These are phyloP conservation scores for Gambusia yucatana DNA, from an alignment of 2,797 vertebrate species.

Conservation along the genomic window DNA sequence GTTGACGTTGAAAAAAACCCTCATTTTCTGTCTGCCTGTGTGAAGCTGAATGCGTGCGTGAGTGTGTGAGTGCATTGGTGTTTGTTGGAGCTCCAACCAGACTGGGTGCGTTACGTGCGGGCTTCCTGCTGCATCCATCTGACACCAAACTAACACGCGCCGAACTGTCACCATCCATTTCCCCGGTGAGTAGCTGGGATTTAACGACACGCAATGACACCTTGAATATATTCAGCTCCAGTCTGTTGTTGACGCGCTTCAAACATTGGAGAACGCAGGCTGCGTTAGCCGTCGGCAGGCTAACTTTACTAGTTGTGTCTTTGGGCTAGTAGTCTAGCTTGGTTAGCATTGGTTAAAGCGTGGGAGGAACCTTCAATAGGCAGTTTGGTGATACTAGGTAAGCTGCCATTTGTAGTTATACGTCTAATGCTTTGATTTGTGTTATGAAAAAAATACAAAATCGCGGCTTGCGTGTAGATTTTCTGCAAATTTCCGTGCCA, in stretches of 20 bases:
- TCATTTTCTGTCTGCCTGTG: constrained; percentile 12
- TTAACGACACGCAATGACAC: background rate
- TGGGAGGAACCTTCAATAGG: constrained; percentile 14
- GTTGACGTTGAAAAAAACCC: constrained; percentile 10
- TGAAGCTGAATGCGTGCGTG: constrained; percentile 27
- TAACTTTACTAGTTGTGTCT: constrained; percentile 64
- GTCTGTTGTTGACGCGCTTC: background rate
- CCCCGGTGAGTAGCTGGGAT: constrained; percentile 47
- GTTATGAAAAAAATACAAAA: background rate
- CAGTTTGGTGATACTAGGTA: background rate
- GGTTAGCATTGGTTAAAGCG: constrained; percentile 46
- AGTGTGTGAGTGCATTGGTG: constrained; percentile 25
- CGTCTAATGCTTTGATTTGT: accelerated
- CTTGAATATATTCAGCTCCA: accelerated
- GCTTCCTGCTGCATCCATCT: constrained; percentile 71
- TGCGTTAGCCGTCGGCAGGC: constrained; percentile 56
- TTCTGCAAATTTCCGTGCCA: constrained; percentile 17
- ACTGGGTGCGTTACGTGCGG: constrained; percentile 53
- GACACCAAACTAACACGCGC: constrained; percentile 30
- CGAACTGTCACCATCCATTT: constrained; percentile 44
- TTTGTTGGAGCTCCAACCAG: constrained; percentile 63
- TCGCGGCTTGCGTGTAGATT: background rate
- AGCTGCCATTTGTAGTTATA: constrained; percentile 19
- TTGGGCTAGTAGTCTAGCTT: constrained; percentile 48
- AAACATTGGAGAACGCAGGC: constrained; percentile 17